phyloP scores from a whole-genome alignment of 2,113 vertebrate genomes.

The Puffinus mauretanicus region DNA sequence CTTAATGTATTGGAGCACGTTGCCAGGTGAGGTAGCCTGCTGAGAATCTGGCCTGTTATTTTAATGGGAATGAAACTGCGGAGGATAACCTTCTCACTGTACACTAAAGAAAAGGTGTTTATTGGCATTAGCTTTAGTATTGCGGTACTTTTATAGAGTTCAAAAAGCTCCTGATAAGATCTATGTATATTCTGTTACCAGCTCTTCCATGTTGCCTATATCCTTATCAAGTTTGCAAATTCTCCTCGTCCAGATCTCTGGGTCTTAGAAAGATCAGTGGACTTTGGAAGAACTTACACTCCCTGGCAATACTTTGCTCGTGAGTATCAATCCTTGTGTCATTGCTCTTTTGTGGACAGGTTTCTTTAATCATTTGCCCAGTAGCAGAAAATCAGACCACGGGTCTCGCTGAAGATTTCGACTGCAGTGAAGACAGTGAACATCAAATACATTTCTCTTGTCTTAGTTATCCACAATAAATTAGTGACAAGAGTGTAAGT shows the following conservation, averaged over 20 bases:
- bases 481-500: background rate
- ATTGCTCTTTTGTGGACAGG: background rate
- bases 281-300: conserved; percentile 85
- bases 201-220: conserved; percentile 93
- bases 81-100: background rate
- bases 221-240: conserved; percentile 95
- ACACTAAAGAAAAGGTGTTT: background rate
- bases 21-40: background rate
- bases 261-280: conserved; percentile 89
- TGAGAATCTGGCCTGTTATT: background rate
- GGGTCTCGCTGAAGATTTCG: background rate
- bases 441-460: background rate
- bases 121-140: background rate
- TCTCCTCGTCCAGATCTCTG: conserved; percentile 94
- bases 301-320: conserved; percentile 97
- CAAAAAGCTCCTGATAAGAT: background rate
- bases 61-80: background rate
- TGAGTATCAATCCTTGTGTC: conserved; percentile 73
- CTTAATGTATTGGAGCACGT: background rate
- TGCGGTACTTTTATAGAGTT: background rate
- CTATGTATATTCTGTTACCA: conserved; percentile 68
- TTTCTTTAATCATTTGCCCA: background rate
- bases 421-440: background rate
- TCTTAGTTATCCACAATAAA: background rate
- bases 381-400: background rate